Evolutionary conservation across 2,797 vertebrate species (phyloP).

Genomic region (Fratercula arctica): DNA sequence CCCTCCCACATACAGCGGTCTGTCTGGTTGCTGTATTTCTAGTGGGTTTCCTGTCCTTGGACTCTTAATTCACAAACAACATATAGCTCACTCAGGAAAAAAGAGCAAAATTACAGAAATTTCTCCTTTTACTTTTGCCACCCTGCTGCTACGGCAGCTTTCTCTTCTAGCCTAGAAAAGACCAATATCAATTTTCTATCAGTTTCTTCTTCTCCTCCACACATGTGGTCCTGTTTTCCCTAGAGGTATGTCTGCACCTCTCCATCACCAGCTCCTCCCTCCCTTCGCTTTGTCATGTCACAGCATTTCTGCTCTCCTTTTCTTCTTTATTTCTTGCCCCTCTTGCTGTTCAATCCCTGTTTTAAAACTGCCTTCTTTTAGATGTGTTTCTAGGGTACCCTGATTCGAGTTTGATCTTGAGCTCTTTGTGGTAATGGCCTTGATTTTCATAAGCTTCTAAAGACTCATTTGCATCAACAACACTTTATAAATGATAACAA

Average conservation of each 20-base stretch:
- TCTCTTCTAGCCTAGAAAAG: not conserved
- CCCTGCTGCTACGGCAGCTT: not conserved
- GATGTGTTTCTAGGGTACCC: not conserved
- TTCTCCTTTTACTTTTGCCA: not conserved
- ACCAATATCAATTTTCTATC: not conserved
- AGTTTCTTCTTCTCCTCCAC: not conserved
- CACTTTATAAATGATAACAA: conserved; percentile 56
- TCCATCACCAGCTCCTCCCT: not conserved
- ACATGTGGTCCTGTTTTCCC: not conserved
- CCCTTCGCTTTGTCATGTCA: not conserved
- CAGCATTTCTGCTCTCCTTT: not conserved
- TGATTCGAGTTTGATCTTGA: not conserved
- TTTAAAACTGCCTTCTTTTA: conserved; percentile 15
- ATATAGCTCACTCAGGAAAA: not conserved
- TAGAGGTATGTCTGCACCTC: not conserved
- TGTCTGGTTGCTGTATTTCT: not conserved
- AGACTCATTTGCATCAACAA: conserved; percentile 48
- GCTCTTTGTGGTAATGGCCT: conserved; percentile 10
- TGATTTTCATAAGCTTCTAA: conserved; percentile 49
- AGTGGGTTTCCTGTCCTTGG: not conserved
- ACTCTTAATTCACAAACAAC: not conserved
- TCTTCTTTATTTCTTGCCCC: not conserved
- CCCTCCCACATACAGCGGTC: not conserved
- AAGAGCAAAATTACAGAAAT: not conserved
- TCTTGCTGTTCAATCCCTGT: not conserved